Evolutionary conservation across 2,113 vertebrate genomes (phyloP), one percentile per base, ranked within the genome.

Genomic region (Propithecus coquereli): DNA sequence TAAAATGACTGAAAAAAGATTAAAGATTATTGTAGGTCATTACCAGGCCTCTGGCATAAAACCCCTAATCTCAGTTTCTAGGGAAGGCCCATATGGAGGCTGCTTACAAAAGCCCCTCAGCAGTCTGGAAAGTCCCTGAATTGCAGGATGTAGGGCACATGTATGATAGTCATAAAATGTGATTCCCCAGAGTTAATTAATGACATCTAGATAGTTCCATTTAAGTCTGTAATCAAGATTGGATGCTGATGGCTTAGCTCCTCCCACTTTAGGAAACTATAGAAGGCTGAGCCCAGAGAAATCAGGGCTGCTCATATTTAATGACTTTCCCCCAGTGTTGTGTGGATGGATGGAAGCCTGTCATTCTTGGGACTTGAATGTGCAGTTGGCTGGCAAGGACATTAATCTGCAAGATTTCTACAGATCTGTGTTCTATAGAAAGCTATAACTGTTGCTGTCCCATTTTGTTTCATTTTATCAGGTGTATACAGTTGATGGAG

Each of bases 381-480:
- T 61, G 32, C 11, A 43, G 1, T 73, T 80, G 80, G 5, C 22
- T 94, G 47, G 47, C 80, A 95, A 37, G 3, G 59, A 57, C 25
- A 25, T 88, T 54, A 61, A 5, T 23, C 90, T 43, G 61, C 74
- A 95, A 50, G 11, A 45, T 52, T 52, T 52, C 50, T 52, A 52
- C 13, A 50, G 32, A 32, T 88, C 73, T 61, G 6, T 81, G 14
- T 68, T 83, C 32, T 63, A 0, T 88, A 79, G 71, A 93, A 84
- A 76, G 27, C 77, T 93, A 4, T 81, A 32, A 84, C 71, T 22
- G 3, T 86, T 96, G 47, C 6, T 77, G 10, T 54, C 71, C 27
- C 17, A 43, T 83, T 97, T 95, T 92, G n/a, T 93, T 93, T 88
- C 40, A n/a, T 89, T 81, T 90, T 68, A 84, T 90, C 9, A n/a